Conservation (phyloP, 2,888 invertebrate species). For the Eupithecia inturbata region DNA sequence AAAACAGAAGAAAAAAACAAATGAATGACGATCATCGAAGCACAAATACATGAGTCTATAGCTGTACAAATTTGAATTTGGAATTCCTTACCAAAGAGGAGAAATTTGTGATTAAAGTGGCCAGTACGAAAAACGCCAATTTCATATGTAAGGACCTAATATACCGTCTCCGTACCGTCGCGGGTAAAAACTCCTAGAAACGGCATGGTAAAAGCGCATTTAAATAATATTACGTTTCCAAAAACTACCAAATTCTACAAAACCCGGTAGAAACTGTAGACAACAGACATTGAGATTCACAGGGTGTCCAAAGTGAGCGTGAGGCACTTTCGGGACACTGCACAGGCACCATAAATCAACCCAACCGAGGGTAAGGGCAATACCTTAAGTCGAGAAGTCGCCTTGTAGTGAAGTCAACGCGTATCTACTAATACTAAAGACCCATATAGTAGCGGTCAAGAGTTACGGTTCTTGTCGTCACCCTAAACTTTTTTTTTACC, state of each 20-base stretch:
- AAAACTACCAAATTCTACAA: slow-evolving; percentile 1
- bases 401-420: slow-evolving; percentile 3
- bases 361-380: slow-evolving; percentile 2
- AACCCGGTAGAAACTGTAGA: background rate
- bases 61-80: no score
- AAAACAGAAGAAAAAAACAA: no score
- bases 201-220: background rate
- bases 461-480: background rate
- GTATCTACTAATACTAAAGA: background rate
- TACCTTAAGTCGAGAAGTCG: background rate
- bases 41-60: no score
- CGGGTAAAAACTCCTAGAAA: background rate
- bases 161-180: no score
- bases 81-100: no score
- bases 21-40: no score
- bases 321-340: slow-evolving; percentile 20
- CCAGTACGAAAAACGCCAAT: no score
- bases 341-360: slow-evolving; percentile 24
- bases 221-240: background rate
- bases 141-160: no score
- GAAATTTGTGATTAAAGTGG: no score
- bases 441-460: background rate
- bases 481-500: no score
- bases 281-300: slow-evolving; percentile 3
- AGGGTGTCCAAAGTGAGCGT: slow-evolving; percentile 5